Evolutionary conservation across 2,888 invertebrate genomes (phyloP).

Genomic region (Shargacucullia verbasci): DNA sequence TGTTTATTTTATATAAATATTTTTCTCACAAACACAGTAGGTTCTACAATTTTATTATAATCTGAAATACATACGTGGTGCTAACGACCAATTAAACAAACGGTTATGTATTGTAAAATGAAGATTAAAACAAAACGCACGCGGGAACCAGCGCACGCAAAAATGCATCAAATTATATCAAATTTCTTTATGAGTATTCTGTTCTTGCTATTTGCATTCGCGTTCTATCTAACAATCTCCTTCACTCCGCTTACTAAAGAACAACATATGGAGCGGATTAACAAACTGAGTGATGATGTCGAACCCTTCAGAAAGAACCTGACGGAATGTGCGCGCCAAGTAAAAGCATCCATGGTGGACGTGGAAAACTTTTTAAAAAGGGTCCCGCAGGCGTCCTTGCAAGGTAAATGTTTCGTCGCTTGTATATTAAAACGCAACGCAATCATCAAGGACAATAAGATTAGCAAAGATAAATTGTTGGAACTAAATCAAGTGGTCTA

Average conservation of each 20-base stretch:
- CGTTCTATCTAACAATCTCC: conserved; percentile 66
- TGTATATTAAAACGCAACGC: conserved; percentile 80
- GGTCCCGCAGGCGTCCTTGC: conserved; percentile 74
- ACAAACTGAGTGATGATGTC: conserved; percentile 73
- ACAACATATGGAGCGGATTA: conserved; percentile 72
- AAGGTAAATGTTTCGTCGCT: conserved; percentile 84
- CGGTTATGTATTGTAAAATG: conserved; percentile 53
- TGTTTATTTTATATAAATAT: no score
- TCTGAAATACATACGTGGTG: conserved; percentile 8
- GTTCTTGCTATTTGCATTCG: conserved; percentile 61
- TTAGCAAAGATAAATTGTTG: conserved; percentile 69
- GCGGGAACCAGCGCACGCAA: conserved; percentile 44
- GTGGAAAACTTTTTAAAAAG: conserved; percentile 80
- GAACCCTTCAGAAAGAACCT: conserved; percentile 83
- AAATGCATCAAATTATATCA: conserved; percentile 60
- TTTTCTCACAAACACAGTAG: no score
- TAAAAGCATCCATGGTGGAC: conserved; percentile 76
- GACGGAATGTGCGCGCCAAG: conserved; percentile 81
- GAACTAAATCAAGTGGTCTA: conserved; percentile 76
- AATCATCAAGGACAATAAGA: conserved; percentile 78
- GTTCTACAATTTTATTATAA: no score
- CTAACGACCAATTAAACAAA: conserved; percentile 74
- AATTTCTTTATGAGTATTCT: conserved; percentile 56
- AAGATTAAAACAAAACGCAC: conserved; percentile 62
- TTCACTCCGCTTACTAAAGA: conserved; percentile 78